phyloP scores from a whole-genome alignment of 2,888 invertebrate genomes.

The Sipha maydis region DNA sequence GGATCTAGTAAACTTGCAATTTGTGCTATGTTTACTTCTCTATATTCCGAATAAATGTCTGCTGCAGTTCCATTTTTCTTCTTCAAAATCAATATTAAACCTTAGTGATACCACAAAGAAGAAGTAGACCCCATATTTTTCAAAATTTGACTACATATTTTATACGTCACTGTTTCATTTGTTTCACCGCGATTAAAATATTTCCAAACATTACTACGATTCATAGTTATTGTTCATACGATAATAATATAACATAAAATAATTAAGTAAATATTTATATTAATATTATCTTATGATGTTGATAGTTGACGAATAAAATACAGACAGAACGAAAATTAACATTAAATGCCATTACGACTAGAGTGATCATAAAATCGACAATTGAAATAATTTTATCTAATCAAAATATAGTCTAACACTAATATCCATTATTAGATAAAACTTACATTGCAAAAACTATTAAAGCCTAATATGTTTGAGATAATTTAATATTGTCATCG shows the following conservation, averaged over 20 bases:
- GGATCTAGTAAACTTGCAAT: slow-evolving; percentile 12
- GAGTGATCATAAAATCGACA: no score
- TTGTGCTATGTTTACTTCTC: slow-evolving; percentile 9
- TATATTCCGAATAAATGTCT: neutral
- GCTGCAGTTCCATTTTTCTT: slow-evolving; percentile 6
- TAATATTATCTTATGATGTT: slow-evolving; percentile 15
- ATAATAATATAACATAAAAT: neutral
- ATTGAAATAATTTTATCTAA: no score
- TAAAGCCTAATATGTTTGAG: slow-evolving; percentile 27
- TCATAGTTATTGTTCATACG: slow-evolving; percentile 12
- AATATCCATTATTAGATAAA: no score
- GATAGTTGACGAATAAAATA: slow-evolving; percentile 9
- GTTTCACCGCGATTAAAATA: slow-evolving; percentile 17
- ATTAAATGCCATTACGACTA: neutral
- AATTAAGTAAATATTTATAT: neutral
- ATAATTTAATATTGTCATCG: neutral
- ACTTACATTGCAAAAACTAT: neutral
- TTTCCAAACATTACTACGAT: slow-evolving; percentile 22
- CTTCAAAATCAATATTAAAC: neutral
- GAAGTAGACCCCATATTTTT: slow-evolving; percentile 20
- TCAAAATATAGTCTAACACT: no score
- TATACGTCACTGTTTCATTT: slow-evolving; percentile 19
- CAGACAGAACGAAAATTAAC: slow-evolving; percentile 9
- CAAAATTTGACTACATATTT: slow-evolving; percentile 20
- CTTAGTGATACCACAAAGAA: slow-evolving; percentile 17